Conservation (phyloP, 2,797 vertebrate species). For the Sternotherus odoratus region DNA sequence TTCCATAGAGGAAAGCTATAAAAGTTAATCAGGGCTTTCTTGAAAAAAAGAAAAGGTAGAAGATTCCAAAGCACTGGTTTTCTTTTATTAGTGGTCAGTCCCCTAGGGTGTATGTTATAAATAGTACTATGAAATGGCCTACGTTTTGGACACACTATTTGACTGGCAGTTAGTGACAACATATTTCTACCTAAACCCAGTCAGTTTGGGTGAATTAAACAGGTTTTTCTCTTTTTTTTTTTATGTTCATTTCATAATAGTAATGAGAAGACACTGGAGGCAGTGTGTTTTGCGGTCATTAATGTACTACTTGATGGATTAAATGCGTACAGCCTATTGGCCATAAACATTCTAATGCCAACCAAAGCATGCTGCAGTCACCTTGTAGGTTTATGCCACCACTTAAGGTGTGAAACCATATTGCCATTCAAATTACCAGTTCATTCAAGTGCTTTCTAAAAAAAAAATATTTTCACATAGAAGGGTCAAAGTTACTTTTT, state of each 20-base stretch:
- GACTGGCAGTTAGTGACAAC: no score
- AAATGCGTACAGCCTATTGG: not conserved
- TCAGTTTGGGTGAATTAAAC: not conserved
- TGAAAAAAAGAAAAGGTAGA: not conserved
- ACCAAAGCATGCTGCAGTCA: not conserved
- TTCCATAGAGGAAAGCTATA: not conserved
- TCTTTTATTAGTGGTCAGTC: not conserved
- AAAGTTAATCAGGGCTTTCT: not conserved
- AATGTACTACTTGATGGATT: not conserved
- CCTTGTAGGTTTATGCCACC: rapidly evolving
- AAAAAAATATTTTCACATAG: not conserved
- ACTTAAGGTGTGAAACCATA: not conserved
- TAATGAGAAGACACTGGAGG: not conserved
- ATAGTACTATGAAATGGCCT: not conserved
- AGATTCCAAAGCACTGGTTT: not conserved
- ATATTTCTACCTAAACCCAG: not conserved
- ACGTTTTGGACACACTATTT: not conserved
- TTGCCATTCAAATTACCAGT: not conserved
- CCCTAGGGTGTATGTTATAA: not conserved
- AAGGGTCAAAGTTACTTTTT: not conserved
- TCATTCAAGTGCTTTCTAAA: not conserved
- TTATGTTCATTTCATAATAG: not conserved
- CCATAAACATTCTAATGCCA: not conserved
- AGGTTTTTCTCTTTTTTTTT: not conserved
- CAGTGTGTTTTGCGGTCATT: not conserved